Evolutionary conservation across 2,888 invertebrate species (phyloP), one percentile per base, ranked within the genome.

Genomic region (Dinocampus coccinellae): DNA sequence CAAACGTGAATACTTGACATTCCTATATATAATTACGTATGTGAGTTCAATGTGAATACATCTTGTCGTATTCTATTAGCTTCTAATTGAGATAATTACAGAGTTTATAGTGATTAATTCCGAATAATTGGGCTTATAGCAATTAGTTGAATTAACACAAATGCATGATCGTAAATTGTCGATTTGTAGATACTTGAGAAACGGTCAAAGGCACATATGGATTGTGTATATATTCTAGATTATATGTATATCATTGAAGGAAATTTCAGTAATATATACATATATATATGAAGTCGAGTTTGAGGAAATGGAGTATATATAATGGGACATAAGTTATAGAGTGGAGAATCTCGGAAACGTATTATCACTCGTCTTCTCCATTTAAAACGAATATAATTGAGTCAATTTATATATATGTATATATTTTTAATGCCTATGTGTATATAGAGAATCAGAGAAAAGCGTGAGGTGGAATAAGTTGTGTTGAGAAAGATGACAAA

Each of bases 31-130:
- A 13, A 3, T 4, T 24, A 3, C 10, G 10, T 10, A 53, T 13
- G 24, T 36, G 39, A n/a, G n/a, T 13, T 39, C n/a, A n/a, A 39
- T n/a, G 13, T 13, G 39, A 3, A n/a, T 4, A 3, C 13, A 39
- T 39, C 39, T 39, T n/a, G 39, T 39, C 39, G 29, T n/a, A n/a
- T 39, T 39, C 2, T 29, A 13, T 39, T 3, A n/a, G 13, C n/a
- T 3, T n/a, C n/a, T 39, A 39, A n/a, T n/a, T 39, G n/a, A 39
- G 78, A 81, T 77, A 80, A 82, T 82, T 79, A 77, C 81, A 77
- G 78, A 81, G 79, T 80, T 82, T 80, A 81, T 82, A 78, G 76
- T 77, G 77, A 82, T 82, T 82, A 81, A 83, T 82, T 80, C 77
- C 74, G 74, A 78, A 82, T 82, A 81, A 80, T 83, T 80, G 78